Evolutionary conservation across 2,113 vertebrate genomes (phyloP).

Genomic region (Mobula birostris): DNA sequence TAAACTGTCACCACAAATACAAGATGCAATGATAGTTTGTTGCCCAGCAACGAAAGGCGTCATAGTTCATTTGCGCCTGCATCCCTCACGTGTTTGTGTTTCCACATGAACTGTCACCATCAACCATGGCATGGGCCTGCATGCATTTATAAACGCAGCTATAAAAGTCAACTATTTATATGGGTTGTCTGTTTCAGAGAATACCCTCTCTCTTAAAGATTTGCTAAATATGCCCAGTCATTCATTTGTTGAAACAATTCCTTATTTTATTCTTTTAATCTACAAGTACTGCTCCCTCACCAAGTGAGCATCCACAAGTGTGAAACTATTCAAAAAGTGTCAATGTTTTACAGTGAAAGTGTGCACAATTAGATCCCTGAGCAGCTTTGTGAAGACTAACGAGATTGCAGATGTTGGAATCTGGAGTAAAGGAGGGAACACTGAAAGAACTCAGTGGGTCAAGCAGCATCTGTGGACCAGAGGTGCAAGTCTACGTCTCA

Average conservation of each 20-base stretch:
- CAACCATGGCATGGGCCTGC: not conserved
- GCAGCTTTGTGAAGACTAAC: not conserved
- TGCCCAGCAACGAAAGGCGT: not conserved
- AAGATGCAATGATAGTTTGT: not conserved
- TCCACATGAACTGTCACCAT: not conserved
- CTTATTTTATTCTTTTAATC: not conserved
- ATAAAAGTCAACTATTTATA: not conserved
- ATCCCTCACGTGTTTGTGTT: slow-evolving; percentile 1
- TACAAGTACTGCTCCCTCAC: not conserved
- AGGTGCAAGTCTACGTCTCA: no score
- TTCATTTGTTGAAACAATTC: not conserved
- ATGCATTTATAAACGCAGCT: not conserved
- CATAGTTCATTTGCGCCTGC: slow-evolving; percentile 1
- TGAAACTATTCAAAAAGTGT: not conserved
- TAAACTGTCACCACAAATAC: not conserved
- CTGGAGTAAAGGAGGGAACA: no score
- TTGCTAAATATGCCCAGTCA: not conserved
- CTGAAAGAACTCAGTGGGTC: no score
- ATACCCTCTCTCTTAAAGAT: not conserved
- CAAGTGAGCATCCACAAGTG: not conserved
- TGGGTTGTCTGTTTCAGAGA: not conserved
- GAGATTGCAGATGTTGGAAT: no score
- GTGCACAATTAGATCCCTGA: not conserved
- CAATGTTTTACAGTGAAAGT: not conserved
- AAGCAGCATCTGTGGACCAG: no score